Base-by-base conservation (phyloP, 1,140 invertebrate species). In the Platyscapa corneri region DNA sequence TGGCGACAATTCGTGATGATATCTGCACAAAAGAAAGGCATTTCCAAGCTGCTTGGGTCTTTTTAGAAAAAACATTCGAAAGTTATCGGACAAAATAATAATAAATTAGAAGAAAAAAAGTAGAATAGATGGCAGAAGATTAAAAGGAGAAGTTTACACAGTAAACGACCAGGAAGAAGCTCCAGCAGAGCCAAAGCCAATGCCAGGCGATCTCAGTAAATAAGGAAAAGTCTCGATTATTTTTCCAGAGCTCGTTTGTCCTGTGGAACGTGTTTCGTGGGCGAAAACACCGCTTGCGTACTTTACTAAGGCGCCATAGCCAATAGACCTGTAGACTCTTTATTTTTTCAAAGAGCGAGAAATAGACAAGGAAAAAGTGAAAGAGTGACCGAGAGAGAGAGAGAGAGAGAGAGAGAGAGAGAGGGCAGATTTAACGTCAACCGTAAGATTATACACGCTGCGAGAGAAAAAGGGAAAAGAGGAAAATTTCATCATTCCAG, bases 221-320 rank as follows among this genome's bases (percentile, higher is more conserved):
- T 89, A 91, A 83, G 79, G 86, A 72, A 90, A 89, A 90, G 82
- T 81, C 56, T 82, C 87, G 87, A 89, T 89, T 89, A 90, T 89
- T 90, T 90, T 91, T 80, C 86, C 88, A 88, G 86, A 78, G 85
- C 53, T 67, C 78, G 88, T 88, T 86, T 67, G 85, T 88, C 85
- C 82, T 83, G 3, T 30, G 85, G 80, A 81, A 90, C 89, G 88
- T 89, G 88, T 87, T 46, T 74, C 82, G 82, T 88, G 60, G 82
- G 64, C 82, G 83, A 90, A 86, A 86, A 82, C 60, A 53, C 56
- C 16, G n/a, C 64, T 53, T 34, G 75, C 75, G n/a, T 27, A n/a
- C 70, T 72, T 60, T 39, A 37, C 34, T 34, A 78, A 77, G 56
- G 64, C 76, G 67, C 65, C 64, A 74, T 23, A 46, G 18, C 39